These are phyloP conservation scores for Epinephelus malabaricus DNA, from an alignment of 2,797 vertebrate species.

Conservation along the genomic window DNA sequence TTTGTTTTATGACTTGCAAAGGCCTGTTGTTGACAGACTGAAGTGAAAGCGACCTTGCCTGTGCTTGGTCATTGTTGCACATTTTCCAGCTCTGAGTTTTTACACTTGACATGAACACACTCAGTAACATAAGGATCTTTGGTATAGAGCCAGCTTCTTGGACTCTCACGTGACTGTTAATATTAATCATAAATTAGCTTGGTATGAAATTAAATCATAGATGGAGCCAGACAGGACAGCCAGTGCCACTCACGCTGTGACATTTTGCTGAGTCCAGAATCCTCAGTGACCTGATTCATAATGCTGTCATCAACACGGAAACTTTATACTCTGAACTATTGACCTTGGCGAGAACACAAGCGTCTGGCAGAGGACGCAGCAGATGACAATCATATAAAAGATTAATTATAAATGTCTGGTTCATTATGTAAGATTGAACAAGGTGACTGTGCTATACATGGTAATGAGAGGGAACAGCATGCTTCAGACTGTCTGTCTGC, in stretches of 20 bases:
- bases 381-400: conserved; percentile 31
- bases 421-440: conserved; percentile 34
- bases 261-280: conserved; percentile 58
- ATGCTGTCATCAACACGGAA: conserved; percentile 51
- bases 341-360: conserved; percentile 35
- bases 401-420: conserved; percentile 15
- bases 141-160: not conserved
- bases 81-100: conserved; percentile 11
- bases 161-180: conserved; percentile 25
- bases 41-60: conserved; percentile 50
- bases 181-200: conserved; percentile 26
- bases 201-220: conserved; percentile 14
- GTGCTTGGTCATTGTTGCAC: conserved; percentile 51
- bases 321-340: conserved; percentile 58
- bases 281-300: conserved; percentile 46
- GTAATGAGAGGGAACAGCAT: not conserved
- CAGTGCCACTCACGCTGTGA: conserved; percentile 31
- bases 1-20: conserved; percentile 50
- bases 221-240: conserved; percentile 9
- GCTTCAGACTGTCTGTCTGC: not conserved
- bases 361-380: not conserved
- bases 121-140: not conserved
- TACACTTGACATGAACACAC: not conserved
- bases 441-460: conserved; percentile 36
- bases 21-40: conserved; percentile 58